Evolutionary conservation across 2,888 invertebrate genomes (phyloP).

Genomic region (Lasius fuliginosus): DNA sequence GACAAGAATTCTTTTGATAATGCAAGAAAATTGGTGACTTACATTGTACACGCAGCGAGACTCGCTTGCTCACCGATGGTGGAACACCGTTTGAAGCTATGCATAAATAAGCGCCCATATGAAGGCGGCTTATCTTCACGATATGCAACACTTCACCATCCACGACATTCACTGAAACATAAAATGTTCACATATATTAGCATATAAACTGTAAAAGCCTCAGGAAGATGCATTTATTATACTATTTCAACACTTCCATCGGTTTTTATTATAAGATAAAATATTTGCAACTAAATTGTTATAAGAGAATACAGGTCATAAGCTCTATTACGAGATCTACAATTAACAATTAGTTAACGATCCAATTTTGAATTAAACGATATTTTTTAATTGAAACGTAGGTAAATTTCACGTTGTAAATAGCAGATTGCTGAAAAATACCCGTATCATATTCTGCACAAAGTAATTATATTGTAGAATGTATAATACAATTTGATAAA

Average conservation of each 20-base stretch:
- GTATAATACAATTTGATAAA: constrained; percentile 34
- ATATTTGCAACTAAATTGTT: constrained; percentile 29
- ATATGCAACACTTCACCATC: constrained; percentile 95
- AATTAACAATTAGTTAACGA: constrained; percentile 40
- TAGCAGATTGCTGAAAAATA: constrained; percentile 42
- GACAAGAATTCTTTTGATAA: constrained; percentile 2
- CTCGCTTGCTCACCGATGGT: constrained; percentile 92
- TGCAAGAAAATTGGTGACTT: constrained; percentile 69
- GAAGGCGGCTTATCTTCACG: constrained; percentile 95
- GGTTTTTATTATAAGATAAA: constrained; percentile 12
- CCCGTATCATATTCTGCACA: constrained; percentile 35
- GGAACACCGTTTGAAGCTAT: constrained; percentile 97
- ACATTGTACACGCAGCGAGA: constrained; percentile 84
- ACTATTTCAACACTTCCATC: not conserved
- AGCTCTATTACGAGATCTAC: constrained; percentile 14
- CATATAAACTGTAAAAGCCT: constrained; percentile 11
- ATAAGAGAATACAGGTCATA: not conserved
- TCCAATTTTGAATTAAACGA: constrained; percentile 35
- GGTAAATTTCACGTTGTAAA: constrained; percentile 2
- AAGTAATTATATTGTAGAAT: constrained; percentile 46
- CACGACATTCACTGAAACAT: constrained; percentile 92
- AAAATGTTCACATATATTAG: constrained; percentile 52
- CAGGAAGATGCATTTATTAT: constrained; percentile 22
- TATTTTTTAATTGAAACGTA: constrained; percentile 47
- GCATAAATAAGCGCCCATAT: constrained; percentile 97